phyloP scores from a whole-genome alignment of 2,113 vertebrate genomes.

The Nothoprocta pentlandii region DNA sequence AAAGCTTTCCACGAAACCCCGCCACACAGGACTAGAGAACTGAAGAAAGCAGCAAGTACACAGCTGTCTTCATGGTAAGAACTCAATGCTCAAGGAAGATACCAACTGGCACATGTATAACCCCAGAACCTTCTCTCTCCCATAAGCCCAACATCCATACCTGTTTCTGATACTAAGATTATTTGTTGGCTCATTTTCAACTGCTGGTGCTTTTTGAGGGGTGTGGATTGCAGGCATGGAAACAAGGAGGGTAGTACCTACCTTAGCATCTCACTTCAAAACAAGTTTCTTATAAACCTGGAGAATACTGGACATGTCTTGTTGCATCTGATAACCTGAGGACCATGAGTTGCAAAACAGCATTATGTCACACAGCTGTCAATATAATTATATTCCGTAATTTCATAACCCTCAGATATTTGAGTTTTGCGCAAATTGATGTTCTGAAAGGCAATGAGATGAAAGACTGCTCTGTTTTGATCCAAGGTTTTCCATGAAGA shows the following conservation, averaged over 20 bases:
- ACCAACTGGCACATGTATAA: background rate
- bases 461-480: background rate
- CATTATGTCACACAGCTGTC: fast-evolving
- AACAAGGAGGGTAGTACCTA: background rate
- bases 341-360: background rate
- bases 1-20: background rate
- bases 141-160: background rate
- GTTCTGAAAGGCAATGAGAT: background rate
- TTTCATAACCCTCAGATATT: background rate
- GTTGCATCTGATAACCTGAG: background rate
- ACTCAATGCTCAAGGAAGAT: background rate
- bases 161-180: background rate
- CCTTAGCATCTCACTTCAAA: background rate
- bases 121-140: background rate
- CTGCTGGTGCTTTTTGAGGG: background rate
- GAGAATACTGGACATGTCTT: background rate
- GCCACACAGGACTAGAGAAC: no score
- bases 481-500: background rate
- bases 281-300: background rate
- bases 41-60: background rate
- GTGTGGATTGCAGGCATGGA: background rate
- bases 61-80: background rate
- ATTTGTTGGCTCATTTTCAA: background rate
- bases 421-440: background rate
- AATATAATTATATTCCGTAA: background rate